Base-by-base conservation (phyloP, 2,888 invertebrate genomes). In the Drosophila neotestacea region DNA sequence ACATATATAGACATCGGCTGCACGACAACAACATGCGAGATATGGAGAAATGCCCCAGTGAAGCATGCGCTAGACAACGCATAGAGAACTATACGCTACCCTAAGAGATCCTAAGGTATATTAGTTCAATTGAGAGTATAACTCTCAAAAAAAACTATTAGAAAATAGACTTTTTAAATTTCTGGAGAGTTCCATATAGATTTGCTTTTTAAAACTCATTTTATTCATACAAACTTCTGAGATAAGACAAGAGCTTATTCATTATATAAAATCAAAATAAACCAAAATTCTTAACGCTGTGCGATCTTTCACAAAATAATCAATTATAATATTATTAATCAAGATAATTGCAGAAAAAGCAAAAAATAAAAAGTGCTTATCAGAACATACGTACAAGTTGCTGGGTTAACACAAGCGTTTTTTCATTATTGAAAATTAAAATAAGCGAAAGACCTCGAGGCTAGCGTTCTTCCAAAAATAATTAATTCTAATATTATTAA, bases 1-100 rank as follows among this genome's bases (percentile, higher is more conserved):
- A 48, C 55, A 28, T 65, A 65, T 66, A 68, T 60, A 63, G 58
- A 50, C 69, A 68, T 46, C 75, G 61, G 64, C 70, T 82, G 84
- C 81, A 83, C 62, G 75, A 67, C 73, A 65, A 75, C 48, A 59
- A 16, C 28, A 61, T 54, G 51, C 38, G 44, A 42, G 44, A 56
- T 71, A 77, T 83, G 83, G 83, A 83, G 88, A 83, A 83, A 82
- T 88, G 82, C 55, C 76, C 79, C 82, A 81, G 51, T 79, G 72
- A 79, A 81, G 79, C 79, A 70, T 79, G 55, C 63, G 47, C 63
- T 70, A 79, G 64, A 79, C 78, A 81, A 74, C 62, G 58, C 71
- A 78, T 69, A 66, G 46, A 44, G 46, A 50, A 39, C 28, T 58
- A 62, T 48, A 41, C 74, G 41, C 65, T 75, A 78, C 70, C 22